Conservation (phyloP, 2,888 invertebrate genomes). For the Prosapia bicincta region DNA sequence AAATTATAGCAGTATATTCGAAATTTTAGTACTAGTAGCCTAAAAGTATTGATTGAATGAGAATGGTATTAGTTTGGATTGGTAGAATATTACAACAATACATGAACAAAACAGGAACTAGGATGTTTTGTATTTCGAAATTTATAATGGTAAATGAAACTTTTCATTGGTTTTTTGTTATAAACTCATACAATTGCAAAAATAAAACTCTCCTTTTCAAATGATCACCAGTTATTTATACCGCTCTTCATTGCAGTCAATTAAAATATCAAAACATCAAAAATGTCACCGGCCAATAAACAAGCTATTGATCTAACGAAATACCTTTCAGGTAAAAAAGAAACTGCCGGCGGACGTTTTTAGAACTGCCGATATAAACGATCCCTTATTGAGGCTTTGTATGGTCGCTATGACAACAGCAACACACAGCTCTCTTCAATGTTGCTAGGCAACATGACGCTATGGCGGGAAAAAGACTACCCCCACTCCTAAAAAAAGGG, state of each 20-base stretch:
- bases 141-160: too few species aligned
- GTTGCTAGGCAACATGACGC: background rate
- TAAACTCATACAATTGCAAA: too few species aligned
- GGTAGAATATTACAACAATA: too few species aligned
- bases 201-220: too few species aligned
- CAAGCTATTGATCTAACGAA: background rate
- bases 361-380: background rate
- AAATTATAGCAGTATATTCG: too few species aligned
- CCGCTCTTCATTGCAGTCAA: background rate
- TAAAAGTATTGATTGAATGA: too few species aligned
- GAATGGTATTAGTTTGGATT: too few species aligned
- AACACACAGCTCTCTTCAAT: background rate
- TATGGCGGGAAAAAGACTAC: background rate
- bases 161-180: too few species aligned
- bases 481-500: background rate
- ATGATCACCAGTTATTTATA: too few species aligned
- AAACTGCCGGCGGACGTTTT: background rate
- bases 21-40: too few species aligned
- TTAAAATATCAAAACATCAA: background rate
- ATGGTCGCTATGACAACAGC: background rate
- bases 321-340: background rate
- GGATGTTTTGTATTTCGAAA: too few species aligned
- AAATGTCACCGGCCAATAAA: background rate
- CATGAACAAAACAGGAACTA: too few species aligned
- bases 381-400: background rate